A percentile compares a stretch with the other conserved stretches of the same genome.
These are phyloP conservation scores for Colossoma macropomum DNA, from an alignment of 2,113 vertebrate species.

Conservation along the genomic window DNA sequence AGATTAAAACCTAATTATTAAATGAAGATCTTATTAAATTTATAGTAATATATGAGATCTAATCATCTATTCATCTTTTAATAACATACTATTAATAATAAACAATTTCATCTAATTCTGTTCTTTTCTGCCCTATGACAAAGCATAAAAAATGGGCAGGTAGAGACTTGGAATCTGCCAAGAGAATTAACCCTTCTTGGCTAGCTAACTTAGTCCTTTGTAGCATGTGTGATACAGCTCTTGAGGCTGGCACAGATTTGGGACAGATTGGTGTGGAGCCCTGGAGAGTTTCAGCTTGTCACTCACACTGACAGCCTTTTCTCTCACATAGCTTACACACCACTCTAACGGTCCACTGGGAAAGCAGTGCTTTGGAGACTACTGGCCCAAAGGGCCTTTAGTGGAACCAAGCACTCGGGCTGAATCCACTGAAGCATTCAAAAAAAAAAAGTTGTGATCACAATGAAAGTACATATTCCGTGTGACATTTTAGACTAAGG, in stretches of 20 bases:
- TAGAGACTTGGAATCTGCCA: too few relatives aligned
- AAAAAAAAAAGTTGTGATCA: not conserved
- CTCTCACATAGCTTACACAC: slow-evolving; percentile 11
- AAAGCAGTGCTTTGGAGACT: slow-evolving; percentile 11
- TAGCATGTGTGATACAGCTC: not conserved
- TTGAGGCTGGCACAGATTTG: slow-evolving; percentile 7
- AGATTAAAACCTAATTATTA: too few relatives aligned
- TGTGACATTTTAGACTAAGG: too few relatives aligned
- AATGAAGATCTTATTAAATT: too few relatives aligned
- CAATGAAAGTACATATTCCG: not conserved
- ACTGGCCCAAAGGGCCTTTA: slow-evolving; percentile 29
- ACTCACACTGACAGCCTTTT: slow-evolving; percentile 44
- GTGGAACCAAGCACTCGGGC: slow-evolving; percentile 11
- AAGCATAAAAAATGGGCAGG: not conserved
- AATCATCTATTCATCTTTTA: too few relatives aligned
- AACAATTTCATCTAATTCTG: too few relatives aligned
- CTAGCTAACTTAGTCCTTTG: slow-evolving; percentile 17
- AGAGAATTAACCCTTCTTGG: slow-evolving; percentile 1
- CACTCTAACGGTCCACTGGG: slow-evolving; percentile 25
- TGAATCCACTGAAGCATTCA: slow-evolving; percentile 1
- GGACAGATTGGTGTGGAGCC: slow-evolving; percentile 26
- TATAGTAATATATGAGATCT: too few relatives aligned
- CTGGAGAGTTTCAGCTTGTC: slow-evolving; percentile 18
- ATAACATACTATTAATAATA: too few relatives aligned
- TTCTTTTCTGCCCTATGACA: not conserved